phyloP scores from a whole-genome alignment of 2,888 invertebrate genomes.

The Autographa gamma region DNA sequence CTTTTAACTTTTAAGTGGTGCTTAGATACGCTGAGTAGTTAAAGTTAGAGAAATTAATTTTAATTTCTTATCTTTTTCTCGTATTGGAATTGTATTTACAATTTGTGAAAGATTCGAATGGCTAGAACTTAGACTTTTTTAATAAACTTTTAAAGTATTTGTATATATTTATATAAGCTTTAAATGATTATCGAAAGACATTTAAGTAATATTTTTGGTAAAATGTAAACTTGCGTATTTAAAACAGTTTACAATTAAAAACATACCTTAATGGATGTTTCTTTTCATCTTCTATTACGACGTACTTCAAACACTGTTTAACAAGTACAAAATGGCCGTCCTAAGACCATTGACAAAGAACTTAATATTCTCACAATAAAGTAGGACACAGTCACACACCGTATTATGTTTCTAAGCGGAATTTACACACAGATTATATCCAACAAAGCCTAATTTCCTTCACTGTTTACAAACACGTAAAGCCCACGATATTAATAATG shows the following conservation, averaged over 20 bases:
- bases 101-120: too few relatives aligned
- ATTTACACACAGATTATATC: constrained; percentile 14
- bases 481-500: constrained; percentile 28
- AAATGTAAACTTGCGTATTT: too few relatives aligned
- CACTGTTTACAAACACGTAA: constrained; percentile 11
- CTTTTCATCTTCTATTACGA: background rate
- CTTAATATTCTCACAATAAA: background rate
- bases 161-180: too few relatives aligned
- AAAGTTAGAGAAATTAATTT: background rate
- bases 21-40: background rate
- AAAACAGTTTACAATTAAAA: too few relatives aligned
- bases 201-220: background rate
- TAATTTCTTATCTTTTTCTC: background rate
- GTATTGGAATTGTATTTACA: too few relatives aligned
- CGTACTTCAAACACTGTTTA: background rate
- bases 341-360: background rate
- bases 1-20: background rate
- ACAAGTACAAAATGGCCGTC: background rate
- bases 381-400: background rate
- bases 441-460: constrained; percentile 22
- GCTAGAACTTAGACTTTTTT: too few relatives aligned
- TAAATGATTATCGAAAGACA: background rate
- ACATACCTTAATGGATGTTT: background rate
- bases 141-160: too few relatives aligned
- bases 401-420: background rate